Base-by-base conservation (phyloP, 1,140 invertebrate genomes). In the Drosophila ironensis region DNA sequence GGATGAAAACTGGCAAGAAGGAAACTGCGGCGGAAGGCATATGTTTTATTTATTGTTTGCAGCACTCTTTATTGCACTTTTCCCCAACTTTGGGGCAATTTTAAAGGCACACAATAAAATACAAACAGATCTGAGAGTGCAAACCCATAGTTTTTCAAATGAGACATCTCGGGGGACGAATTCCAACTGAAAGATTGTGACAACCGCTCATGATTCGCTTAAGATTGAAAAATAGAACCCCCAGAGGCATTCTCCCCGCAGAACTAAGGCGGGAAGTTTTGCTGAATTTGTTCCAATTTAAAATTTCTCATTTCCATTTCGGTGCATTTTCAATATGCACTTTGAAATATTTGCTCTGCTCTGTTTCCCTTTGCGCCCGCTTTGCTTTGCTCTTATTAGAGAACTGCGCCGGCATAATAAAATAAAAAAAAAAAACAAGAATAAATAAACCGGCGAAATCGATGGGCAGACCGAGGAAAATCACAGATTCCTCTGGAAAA, bases 1-100 rank as follows among this genome's bases (percentile, higher is more conserved):
- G 27, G 33, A 16, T 35, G 17, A 16, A 42, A 35, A 63, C 25
- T 25, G 11, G 6, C 9, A 17, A 27, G 11, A 9, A 8, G 14
- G 44, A 44, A 53, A 5, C 20, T 20, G 24, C 9, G 17, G 28
- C 38, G 54, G 24, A 28, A 48, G 24, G 66, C 64, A 50, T 56
- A 45, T 77, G 67, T 67, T 76, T 76, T 69, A 63, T 63, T 72
- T 72, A 82, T 63, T 68, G 54, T 81, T 57, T 33, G 51, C 48
- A 47, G 12, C 38, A 25, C 30, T 11, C 35, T 51, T 72, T 76
- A 82, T 80, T 61, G 59, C 54, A 63, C 37, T 72, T 61, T 40
- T 59, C 25, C 2, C 24, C 19, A 14, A 53, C 38, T 52, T 63
- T 50, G 20, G 14, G 16, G 24, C 28, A 57, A 47, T 33, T 56